A percentile compares a stretch with the other conserved stretches of the same genome.
phyloP scores from a whole-genome alignment of 2,113 vertebrate genomes.

The Tupaia tana region DNA sequence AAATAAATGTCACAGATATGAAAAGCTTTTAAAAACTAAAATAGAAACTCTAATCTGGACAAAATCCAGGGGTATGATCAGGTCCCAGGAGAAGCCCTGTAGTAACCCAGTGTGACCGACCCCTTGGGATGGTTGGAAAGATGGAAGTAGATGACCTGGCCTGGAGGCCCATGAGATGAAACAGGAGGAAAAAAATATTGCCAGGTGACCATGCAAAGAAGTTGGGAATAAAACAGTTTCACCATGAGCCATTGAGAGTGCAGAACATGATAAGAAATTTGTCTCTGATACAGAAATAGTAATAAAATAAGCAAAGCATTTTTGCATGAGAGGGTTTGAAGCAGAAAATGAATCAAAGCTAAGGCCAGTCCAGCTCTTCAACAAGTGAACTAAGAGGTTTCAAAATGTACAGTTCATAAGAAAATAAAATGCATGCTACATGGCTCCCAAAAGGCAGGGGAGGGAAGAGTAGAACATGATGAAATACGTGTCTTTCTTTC shows the following conservation, averaged over 20 bases:
- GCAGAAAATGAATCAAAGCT: not conserved
- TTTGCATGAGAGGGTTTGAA: not conserved
- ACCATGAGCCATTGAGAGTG: not conserved
- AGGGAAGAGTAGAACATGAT: accelerated
- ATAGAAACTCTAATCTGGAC: slow-evolving; percentile 32
- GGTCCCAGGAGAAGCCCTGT: not conserved
- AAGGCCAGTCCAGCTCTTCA: not conserved
- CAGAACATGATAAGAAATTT: not conserved
- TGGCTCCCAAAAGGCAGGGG: accelerated
- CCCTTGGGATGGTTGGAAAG: not conserved
- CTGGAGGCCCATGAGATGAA: not conserved
- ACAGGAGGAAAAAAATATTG: not conserved
- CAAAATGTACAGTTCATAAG: not conserved
- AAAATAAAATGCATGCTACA: not conserved
- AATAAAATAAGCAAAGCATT: not conserved
- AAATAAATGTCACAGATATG: slow-evolving; percentile 69
- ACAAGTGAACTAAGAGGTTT: not conserved
- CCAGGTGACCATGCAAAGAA: not conserved
- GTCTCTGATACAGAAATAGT: no score
- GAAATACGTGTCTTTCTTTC: not conserved
- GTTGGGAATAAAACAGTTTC: not conserved
- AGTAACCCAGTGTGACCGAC: not conserved
- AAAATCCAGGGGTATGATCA: not conserved
- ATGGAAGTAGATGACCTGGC: no score
- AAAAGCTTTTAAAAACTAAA: slow-evolving; percentile 67